Percentiles rank a stretch among this genome's conserved stretches.
phyloP scores from a whole-genome alignment of 2,888 invertebrate species.

The Pammene aurita region DNA sequence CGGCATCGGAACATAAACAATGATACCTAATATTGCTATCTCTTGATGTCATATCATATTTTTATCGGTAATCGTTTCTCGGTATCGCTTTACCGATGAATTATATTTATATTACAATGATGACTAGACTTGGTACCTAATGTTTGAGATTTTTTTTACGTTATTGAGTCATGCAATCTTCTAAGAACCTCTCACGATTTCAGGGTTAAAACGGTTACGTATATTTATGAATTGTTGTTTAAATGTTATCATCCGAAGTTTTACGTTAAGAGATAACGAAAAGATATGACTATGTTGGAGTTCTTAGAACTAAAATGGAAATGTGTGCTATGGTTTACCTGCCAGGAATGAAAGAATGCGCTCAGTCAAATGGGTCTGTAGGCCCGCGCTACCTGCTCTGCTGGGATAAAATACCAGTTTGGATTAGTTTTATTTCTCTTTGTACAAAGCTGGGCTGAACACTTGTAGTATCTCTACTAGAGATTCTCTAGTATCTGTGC shows the following conservation, averaged over 20 bases:
- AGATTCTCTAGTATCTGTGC: conserved; percentile 12
- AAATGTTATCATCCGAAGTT: conserved; percentile 3
- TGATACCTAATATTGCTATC: conserved; percentile 36
- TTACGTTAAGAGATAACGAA: conserved; percentile 10
- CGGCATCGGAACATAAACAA: conserved; percentile 32
- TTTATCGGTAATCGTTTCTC: conserved; percentile 32
- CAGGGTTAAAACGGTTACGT: conserved; percentile 7
- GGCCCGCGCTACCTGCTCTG: conserved; percentile 27
- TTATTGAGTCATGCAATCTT: conserved; percentile 16
- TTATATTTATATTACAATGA: conserved; percentile 1
- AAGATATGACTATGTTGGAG: conserved; percentile 1
- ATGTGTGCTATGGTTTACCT: conserved; percentile 13
- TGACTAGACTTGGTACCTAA: conserved; percentile 25
- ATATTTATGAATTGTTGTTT: conserved; percentile 5
- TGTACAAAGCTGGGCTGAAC: conserved; percentile 27
- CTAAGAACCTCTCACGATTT: conserved; percentile 27
- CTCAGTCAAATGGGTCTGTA: conserved; percentile 17
- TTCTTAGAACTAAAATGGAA: conserved; percentile 10
- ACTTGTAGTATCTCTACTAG: no score
- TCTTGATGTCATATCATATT: conserved; percentile 37
- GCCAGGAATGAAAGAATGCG: conserved; percentile 1
- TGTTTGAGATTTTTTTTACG: conserved; percentile 8
- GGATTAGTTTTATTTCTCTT: conserved; percentile 22
- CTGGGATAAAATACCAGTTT: conserved; percentile 23
- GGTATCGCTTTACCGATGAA: neutral